Conservation (phyloP, 2,888 invertebrate genomes). For the Phragmatobia fuliginosa region DNA sequence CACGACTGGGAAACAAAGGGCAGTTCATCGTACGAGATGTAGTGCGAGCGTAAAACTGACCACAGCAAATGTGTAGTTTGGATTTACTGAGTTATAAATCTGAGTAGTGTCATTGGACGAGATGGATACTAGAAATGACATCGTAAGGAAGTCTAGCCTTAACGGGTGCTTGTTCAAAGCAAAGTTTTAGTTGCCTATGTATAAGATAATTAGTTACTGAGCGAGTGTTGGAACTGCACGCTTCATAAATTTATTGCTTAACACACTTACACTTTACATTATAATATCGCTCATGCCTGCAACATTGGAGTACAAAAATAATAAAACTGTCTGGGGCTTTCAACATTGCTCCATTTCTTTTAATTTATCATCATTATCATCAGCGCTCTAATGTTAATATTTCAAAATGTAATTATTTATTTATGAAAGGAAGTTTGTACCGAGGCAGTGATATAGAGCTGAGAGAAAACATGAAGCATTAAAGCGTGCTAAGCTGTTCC, state of each 20-base stretch:
- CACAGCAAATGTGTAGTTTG: conserved; percentile 49
- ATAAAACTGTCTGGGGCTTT: conserved; percentile 17
- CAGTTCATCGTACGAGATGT: conserved; percentile 59
- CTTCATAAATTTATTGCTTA: conserved; percentile 49
- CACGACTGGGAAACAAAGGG: conserved; percentile 52
- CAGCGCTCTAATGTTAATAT: background rate
- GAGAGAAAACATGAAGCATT: conserved; percentile 23
- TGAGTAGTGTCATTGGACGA: conserved; percentile 42
- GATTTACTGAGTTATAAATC: conserved; percentile 57
- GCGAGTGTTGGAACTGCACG: conserved; percentile 46
- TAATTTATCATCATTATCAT: conserved; percentile 7
- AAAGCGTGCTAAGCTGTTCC: conserved; percentile 26
- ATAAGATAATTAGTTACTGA: conserved; percentile 37
- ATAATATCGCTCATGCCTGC: conserved; percentile 30
- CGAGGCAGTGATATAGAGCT: conserved; percentile 18
- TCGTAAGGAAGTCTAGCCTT: conserved; percentile 15
- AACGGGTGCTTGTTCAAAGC: conserved; percentile 21
- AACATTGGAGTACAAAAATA: conserved; percentile 26
- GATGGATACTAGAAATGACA: conserved; percentile 37
- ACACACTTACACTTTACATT: conserved; percentile 39
- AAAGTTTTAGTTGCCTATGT: conserved; percentile 21
- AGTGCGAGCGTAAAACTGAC: conserved; percentile 55
- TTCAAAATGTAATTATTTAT: background rate
- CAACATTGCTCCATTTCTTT: conserved; percentile 1
- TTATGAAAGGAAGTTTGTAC: conserved; percentile 17